Conservation (phyloP, 2,797 vertebrate species). For the Moxostoma hubbsi region DNA sequence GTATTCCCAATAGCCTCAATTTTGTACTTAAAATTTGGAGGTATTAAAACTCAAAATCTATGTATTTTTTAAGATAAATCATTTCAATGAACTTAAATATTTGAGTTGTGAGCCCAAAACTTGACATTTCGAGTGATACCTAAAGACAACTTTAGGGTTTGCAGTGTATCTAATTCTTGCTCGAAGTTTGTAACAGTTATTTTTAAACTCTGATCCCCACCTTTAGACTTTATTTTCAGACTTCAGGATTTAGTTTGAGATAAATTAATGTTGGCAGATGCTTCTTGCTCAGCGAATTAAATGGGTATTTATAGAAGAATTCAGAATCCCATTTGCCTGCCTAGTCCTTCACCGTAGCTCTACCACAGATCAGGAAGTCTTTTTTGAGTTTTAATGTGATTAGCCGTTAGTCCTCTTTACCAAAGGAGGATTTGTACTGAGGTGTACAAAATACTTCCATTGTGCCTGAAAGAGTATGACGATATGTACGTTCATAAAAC, state of each 20-base stretch:
- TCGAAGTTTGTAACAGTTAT: not conserved
- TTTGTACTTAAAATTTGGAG: too few relatives aligned
- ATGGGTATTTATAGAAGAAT: conserved; percentile 18
- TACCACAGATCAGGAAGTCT: conserved; percentile 11
- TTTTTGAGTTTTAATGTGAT: conserved; percentile 69
- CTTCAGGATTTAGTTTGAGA: not conserved
- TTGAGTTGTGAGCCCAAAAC: too few relatives aligned
- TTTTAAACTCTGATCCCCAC: not conserved
- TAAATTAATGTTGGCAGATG: conserved; percentile 13
- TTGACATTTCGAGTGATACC: too few relatives aligned
- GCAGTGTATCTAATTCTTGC: not conserved
- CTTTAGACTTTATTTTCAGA: conserved; percentile 21
- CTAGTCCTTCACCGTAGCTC: not conserved
- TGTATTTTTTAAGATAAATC: too few relatives aligned
- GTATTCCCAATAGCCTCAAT: too few relatives aligned
- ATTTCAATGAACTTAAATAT: too few relatives aligned
- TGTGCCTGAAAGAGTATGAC: too few relatives aligned
- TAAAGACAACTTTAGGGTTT: too few relatives aligned
- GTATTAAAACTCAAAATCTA: too few relatives aligned
- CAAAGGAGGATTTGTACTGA: conserved; percentile 24
- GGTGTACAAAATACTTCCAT: not conserved
- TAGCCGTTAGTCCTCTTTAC: conserved; percentile 71
- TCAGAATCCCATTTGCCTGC: conserved; percentile 28
- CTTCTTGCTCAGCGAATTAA: conserved; percentile 16
- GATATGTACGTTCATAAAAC: not conserved